Conservation (phyloP, 2,113 vertebrate species). For the Aegotheles bennettii region DNA sequence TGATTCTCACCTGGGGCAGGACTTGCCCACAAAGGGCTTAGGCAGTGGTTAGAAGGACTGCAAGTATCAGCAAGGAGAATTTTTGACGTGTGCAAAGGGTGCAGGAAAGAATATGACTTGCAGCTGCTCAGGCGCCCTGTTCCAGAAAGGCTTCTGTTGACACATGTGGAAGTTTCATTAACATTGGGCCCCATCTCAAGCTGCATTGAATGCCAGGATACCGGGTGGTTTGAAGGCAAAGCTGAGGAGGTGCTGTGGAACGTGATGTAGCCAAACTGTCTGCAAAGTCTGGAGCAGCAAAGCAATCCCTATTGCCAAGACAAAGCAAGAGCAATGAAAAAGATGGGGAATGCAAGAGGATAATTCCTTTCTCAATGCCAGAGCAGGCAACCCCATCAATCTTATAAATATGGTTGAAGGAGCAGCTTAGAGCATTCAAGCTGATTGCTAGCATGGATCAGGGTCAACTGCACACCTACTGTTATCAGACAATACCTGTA, state of each 20-base stretch:
- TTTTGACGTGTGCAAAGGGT: neutral
- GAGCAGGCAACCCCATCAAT: neutral
- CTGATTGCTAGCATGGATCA: neutral
- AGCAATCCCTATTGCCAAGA: neutral
- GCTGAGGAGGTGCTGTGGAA: neutral
- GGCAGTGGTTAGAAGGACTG: neutral
- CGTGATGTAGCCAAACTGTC: neutral
- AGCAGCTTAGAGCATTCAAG: neutral
- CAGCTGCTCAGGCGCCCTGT: neutral
- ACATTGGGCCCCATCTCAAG: neutral
- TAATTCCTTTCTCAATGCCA: neutral
- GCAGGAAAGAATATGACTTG: neutral
- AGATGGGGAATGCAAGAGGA: too few relatives aligned
- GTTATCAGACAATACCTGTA: neutral
- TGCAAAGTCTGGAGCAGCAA: neutral
- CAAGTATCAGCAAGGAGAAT: too few relatives aligned
- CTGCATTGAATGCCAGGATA: accelerated
- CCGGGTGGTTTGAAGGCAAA: neutral
- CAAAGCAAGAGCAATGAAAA: neutral
- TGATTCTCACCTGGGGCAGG: too few relatives aligned
- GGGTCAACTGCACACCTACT: neutral
- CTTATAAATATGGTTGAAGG: neutral
- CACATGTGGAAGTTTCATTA: neutral
- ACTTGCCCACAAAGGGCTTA: too few relatives aligned
- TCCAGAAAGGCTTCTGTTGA: neutral